A percentile compares a stretch with the other conserved stretches of the same genome.
These are phyloP conservation scores for Melanogrammus aeglefinus DNA, from an alignment of 2,797 vertebrate genomes.

Conservation along the genomic window DNA sequence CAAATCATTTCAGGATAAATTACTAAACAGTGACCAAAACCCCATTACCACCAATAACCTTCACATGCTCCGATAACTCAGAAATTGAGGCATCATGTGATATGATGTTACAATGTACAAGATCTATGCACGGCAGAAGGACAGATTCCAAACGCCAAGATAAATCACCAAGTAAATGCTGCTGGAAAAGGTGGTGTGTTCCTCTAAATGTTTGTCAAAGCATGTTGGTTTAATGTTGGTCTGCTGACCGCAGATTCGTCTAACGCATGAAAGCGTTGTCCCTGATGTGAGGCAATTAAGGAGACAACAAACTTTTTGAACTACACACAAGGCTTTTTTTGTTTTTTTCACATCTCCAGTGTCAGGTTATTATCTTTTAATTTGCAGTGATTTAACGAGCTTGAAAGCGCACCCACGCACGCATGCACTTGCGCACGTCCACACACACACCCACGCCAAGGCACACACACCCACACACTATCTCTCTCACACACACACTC, in stretches of 20 bases:
- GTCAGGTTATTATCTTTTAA: slow-evolving; percentile 39
- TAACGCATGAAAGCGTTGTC: neutral
- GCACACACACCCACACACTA: neutral
- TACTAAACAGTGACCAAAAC: neutral
- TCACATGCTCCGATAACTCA: no score
- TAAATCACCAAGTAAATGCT: neutral
- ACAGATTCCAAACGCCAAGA: no score
- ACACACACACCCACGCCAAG: neutral
- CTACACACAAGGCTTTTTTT: neutral
- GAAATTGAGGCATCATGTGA: no score
- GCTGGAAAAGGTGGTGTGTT: neutral
- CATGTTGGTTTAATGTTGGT: neutral
- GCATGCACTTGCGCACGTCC: neutral
- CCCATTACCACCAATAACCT: neutral
- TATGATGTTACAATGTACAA: neutral
- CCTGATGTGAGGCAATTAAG: neutral
- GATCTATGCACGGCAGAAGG: neutral
- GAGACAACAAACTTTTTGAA: neutral
- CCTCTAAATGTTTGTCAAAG: neutral
- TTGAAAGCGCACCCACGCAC: neutral
- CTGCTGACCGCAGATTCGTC: neutral
- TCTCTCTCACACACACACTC: neutral
- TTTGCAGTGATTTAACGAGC: slow-evolving; percentile 38
- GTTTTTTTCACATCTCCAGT: neutral
- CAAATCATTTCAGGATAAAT: neutral